Evolutionary conservation across 2,888 invertebrate genomes (phyloP).

Genomic region (Eristalis pertinax): DNA sequence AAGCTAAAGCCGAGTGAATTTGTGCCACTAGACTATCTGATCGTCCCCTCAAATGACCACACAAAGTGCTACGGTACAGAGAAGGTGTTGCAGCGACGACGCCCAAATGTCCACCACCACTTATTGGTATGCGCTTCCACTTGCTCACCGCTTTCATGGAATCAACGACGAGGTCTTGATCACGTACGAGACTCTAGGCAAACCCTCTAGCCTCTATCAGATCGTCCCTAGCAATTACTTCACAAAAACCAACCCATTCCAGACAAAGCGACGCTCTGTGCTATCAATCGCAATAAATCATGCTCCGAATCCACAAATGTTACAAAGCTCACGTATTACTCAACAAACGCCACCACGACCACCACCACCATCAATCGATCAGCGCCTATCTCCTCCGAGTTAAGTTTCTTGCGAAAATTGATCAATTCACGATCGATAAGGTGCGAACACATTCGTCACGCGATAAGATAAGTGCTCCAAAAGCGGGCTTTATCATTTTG

Average conservation of each 20-base stretch:
- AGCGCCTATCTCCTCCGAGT: not conserved
- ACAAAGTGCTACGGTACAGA: no score
- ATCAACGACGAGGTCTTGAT: no score
- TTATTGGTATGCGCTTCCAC: no score
- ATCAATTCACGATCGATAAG: not conserved
- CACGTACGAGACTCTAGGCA: no score
- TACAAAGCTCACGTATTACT: not conserved
- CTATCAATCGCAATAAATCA: not conserved
- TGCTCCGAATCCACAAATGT: not conserved
- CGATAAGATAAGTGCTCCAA: slow-evolving; percentile 2
- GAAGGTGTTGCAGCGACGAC: no score
- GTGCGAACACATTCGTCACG: not conserved
- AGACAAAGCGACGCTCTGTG: not conserved
- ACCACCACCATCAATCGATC: not conserved
- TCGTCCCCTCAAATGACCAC: no score
- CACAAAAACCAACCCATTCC: not conserved
- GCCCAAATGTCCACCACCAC: no score
- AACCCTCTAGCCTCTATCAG: no score
- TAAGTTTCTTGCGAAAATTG: slow-evolving; percentile 21
- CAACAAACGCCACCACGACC: not conserved
- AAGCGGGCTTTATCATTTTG: no score
- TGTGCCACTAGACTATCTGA: no score
- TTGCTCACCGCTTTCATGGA: no score
- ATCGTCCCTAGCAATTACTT: not conserved
- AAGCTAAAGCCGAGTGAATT: no score